Base-by-base conservation (phyloP, 2,888 invertebrate species). In the Aspidapion aeneum region DNA sequence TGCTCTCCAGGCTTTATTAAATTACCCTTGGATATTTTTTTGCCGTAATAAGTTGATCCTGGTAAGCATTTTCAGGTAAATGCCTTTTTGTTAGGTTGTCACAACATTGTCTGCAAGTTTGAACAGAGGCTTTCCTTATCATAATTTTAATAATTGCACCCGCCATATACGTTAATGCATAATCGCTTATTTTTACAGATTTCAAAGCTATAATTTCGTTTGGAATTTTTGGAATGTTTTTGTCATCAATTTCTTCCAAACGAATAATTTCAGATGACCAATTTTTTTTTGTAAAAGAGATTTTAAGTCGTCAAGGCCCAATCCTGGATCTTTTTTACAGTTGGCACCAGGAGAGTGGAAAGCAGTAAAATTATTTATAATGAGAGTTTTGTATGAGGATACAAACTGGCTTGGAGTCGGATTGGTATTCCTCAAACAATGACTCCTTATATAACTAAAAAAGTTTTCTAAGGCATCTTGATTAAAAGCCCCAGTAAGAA, bases 401-500 rank as follows among this genome's bases (percentile, higher is more conserved):
- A 63, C 22, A 35, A 67, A 67, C 21, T 67, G 65, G 18, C 21
- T 35, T n/a, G 57, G 51, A 61, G 54, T 51, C 2, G 65, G 67
- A 22, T 51, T 57, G 16, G 59, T 63, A 58, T 65, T 63, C 54
- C 61, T 17, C 18, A 50, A 61, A 20, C 63, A 63, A 59, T 67
- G 63, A 50, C 63, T 55, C 51, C 65, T 58, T n/a, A 66, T 55
- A 22, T 48, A 57, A n/a, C 57, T 22, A 18, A 64, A 66, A 55
- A 63, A 65, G 20, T 62, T 66, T 59, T 66, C 64, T n/a, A 66
- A 35, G 12, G 61, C 16, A 48, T 67, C 63, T 18, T 66, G 66
- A 21, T 66, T 64, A 48, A 64, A 56, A 1, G 62, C 66, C 18
- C 64, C 56, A 18, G 55, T 60, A 7, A 66, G 49, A 12, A 60